phyloP scores from a whole-genome alignment of 1,140 invertebrate genomes.

The Ectropis grisescens region DNA sequence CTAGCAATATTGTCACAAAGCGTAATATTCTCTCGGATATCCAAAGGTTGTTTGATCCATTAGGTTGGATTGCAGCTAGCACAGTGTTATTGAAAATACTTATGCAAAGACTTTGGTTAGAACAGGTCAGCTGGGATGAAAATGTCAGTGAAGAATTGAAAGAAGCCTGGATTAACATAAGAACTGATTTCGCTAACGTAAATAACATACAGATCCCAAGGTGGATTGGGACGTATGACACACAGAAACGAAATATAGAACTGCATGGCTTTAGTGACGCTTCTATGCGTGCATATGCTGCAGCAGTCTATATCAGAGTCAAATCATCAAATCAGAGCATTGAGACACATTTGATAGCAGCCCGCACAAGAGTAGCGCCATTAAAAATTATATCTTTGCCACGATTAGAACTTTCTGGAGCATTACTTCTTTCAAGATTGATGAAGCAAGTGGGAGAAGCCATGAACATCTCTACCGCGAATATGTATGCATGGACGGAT shows the following conservation, averaged over 20 bases:
- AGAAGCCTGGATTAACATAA: too few relatives aligned
- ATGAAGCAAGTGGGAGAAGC: background rate
- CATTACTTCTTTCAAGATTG: background rate
- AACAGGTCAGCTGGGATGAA: background rate
- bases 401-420: too few relatives aligned
- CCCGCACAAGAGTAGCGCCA: background rate
- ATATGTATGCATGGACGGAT: background rate
- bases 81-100: background rate
- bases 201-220: too few relatives aligned
- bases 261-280: background rate
- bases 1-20: background rate
- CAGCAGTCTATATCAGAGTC: background rate
- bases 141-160: too few relatives aligned
- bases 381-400: background rate
- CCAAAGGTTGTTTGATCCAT: background rate
- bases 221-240: too few relatives aligned
- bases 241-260: background rate
- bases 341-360: background rate
- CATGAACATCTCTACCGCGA: background rate
- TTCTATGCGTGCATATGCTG: background rate
- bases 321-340: too few relatives aligned
- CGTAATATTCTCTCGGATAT: background rate
- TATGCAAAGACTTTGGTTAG: background rate
- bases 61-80: background rate
- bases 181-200: too few relatives aligned